Conservation (phyloP, 1,140 invertebrate species). For the Nylanderia fulva region DNA sequence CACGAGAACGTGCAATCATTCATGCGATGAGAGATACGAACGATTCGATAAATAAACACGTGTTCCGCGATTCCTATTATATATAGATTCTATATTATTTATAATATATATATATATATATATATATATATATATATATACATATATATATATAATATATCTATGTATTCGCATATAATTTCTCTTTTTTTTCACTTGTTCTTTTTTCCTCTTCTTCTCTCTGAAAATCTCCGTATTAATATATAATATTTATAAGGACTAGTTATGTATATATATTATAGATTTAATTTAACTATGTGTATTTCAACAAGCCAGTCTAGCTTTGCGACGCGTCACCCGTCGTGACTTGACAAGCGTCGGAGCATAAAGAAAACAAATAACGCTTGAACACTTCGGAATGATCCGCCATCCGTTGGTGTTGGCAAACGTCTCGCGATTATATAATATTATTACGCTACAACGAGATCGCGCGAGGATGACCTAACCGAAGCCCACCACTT, state of each 20-base stretch:
- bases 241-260: slow-evolving; percentile 21
- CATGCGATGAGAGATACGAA: slow-evolving; percentile 27
- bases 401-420: slow-evolving; percentile 11
- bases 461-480: background rate
- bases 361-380: slow-evolving; percentile 27
- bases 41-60: slow-evolving; percentile 26
- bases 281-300: slow-evolving; percentile 36
- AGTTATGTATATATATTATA: slow-evolving; percentile 17
- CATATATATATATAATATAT: slow-evolving; percentile 47
- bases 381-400: slow-evolving; percentile 41
- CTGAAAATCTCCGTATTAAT: slow-evolving; percentile 47
- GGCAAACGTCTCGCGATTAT: slow-evolving; percentile 2
- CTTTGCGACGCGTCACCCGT: slow-evolving; percentile 30
- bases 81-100: slow-evolving; percentile 47
- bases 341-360: slow-evolving; percentile 5
- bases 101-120: slow-evolving; percentile 22
- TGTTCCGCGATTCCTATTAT: slow-evolving; percentile 40
- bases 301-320: slow-evolving; percentile 48
- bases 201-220: background rate
- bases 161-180: no score
- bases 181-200: slow-evolving; percentile 16
- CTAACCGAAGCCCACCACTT: background rate
- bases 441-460: background rate
- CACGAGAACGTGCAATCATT: slow-evolving; percentile 30
- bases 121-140: slow-evolving; percentile 29